Percentiles rank a stretch among this genome's conserved stretches.
These are phyloP conservation scores for Clamator glandarius DNA, from an alignment of 2,797 vertebrate species.

Conservation along the genomic window DNA sequence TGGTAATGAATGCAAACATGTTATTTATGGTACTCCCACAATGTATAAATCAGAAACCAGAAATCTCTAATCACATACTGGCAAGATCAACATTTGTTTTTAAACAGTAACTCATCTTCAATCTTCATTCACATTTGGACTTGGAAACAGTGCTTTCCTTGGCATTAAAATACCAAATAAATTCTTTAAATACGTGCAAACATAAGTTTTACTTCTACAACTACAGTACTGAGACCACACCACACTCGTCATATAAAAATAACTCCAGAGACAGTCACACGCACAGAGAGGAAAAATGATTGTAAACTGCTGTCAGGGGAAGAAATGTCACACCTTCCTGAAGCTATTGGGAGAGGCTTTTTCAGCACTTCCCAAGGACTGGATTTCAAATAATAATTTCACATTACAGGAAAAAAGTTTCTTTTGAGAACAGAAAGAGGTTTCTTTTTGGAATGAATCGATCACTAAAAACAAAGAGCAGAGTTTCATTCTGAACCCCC, in stretches of 20 bases:
- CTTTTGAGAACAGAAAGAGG: background rate
- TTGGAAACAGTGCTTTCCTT: slow-evolving; percentile 49
- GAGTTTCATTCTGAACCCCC: background rate
- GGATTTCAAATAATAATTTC: background rate
- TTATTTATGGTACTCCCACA: background rate
- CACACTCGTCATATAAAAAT: slow-evolving; percentile 31
- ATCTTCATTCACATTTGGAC: slow-evolving; percentile 49
- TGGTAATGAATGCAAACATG: background rate
- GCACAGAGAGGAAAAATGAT: background rate
- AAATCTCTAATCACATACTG: background rate
- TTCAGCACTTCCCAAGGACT: background rate
- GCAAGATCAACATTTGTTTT: background rate
- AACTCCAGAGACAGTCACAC: slow-evolving; percentile 14
- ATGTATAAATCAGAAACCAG: background rate
- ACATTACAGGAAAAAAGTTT: background rate
- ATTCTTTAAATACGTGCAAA: slow-evolving; percentile 52
- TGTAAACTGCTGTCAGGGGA: background rate
- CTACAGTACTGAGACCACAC: slow-evolving; percentile 42
- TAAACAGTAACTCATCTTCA: slow-evolving; percentile 15
- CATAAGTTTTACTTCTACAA: slow-evolving; percentile 25
- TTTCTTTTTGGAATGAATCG: background rate
- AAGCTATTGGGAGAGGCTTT: background rate
- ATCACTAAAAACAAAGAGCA: background rate
- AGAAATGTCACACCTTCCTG: background rate
- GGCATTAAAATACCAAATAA: slow-evolving; percentile 43